Percentiles rank a stretch among this genome's conserved stretches.
phyloP scores from a whole-genome alignment of 2,888 invertebrate species.

The Chrysina gloriosa region DNA sequence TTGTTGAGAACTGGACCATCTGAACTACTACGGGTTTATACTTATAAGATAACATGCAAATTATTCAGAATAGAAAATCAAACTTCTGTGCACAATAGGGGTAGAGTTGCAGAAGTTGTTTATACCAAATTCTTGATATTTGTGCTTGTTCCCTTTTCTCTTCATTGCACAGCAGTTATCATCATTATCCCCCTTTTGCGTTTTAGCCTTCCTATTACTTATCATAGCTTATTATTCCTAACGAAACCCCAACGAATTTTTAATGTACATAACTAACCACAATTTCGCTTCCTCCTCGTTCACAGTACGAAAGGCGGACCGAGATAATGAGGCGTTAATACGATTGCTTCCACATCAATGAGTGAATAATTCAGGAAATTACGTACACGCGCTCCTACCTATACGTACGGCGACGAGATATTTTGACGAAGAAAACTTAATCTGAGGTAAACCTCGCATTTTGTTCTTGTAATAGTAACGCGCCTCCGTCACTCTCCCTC shows the following conservation, averaged over 20 bases:
- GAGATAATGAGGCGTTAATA: slow-evolving; percentile 24
- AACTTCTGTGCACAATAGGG: too few relatives aligned
- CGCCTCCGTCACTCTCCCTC: slow-evolving; percentile 8
- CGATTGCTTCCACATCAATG: slow-evolving; percentile 32
- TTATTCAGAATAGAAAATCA: too few relatives aligned
- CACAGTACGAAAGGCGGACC: slow-evolving; percentile 8
- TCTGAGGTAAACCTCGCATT: slow-evolving; percentile 37
- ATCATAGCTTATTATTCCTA: neutral
- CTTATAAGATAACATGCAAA: too few relatives aligned
- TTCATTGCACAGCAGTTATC: too few relatives aligned
- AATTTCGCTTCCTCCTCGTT: neutral
- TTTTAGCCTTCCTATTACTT: neutral
- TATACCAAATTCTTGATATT: too few relatives aligned
- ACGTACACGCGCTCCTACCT: neutral
- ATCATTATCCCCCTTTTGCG: too few relatives aligned
- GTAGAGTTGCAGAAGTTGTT: too few relatives aligned
- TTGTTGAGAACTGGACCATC: too few relatives aligned
- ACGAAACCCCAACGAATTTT: neutral
- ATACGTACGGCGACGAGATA: slow-evolving; percentile 20
- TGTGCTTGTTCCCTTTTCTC: too few relatives aligned
- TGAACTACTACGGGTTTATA: too few relatives aligned
- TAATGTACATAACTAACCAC: neutral
- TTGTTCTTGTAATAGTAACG: slow-evolving; percentile 29
- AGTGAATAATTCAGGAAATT: slow-evolving; percentile 32
- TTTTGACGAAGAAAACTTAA: slow-evolving; percentile 35